Percentiles rank a stretch among this genome's conserved stretches.
phyloP scores from a whole-genome alignment of 2,888 invertebrate genomes.

The Diloba caeruleocephala region DNA sequence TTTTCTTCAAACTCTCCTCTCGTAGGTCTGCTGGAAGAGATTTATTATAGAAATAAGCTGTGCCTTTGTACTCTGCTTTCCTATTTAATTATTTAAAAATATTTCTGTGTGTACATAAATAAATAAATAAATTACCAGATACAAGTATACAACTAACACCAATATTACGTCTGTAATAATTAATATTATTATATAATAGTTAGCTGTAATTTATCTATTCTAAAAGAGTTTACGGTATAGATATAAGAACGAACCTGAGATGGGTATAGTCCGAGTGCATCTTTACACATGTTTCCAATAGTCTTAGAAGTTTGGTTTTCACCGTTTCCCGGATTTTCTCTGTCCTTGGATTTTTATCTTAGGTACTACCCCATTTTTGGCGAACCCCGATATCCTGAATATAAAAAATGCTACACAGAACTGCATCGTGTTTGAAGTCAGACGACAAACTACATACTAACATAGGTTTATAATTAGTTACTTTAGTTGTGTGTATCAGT shows the following conservation, averaged over 20 bases:
- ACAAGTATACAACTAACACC: too few relatives aligned
- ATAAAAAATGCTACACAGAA: slow-evolving; percentile 44
- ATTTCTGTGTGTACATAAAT: too few relatives aligned
- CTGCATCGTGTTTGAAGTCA: slow-evolving; percentile 41
- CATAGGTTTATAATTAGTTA: background rate
- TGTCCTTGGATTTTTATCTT: slow-evolving; percentile 64
- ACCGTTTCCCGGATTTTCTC: slow-evolving; percentile 64
- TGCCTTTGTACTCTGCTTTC: too few relatives aligned
- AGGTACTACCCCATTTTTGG: slow-evolving; percentile 36
- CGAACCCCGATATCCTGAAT: slow-evolving; percentile 52
- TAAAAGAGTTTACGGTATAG: slow-evolving; percentile 1
- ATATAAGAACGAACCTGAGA: slow-evolving; percentile 56
- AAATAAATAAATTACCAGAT: too few relatives aligned
- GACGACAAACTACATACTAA: too few relatives aligned
- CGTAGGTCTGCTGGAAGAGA: too few relatives aligned
- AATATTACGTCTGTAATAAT: too few relatives aligned
- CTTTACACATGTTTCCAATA: slow-evolving; percentile 62
- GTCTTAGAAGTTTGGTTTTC: slow-evolving; percentile 56
- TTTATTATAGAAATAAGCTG: too few relatives aligned
- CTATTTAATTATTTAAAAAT: too few relatives aligned
- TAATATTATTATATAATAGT: too few relatives aligned
- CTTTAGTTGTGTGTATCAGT: too few relatives aligned
- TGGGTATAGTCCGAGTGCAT: slow-evolving; percentile 62
- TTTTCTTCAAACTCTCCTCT: too few relatives aligned
- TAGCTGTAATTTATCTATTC: slow-evolving; percentile 6